Percentiles rank a stretch among this genome's conserved stretches.
phyloP scores from a whole-genome alignment of 2,113 vertebrate genomes.

The Rhynchomys soricoides region DNA sequence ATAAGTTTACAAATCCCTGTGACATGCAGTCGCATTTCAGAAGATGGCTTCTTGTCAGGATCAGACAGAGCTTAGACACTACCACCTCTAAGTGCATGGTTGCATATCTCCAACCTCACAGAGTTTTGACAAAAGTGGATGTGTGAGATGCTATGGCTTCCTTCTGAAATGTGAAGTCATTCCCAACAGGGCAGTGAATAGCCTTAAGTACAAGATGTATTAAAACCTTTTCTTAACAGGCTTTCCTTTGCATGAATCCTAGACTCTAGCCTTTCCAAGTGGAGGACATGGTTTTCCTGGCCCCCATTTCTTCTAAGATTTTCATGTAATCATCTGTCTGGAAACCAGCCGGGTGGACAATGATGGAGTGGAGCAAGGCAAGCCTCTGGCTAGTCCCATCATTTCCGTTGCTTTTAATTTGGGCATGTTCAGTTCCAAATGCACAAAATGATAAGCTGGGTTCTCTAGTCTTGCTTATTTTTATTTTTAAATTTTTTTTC shows the following conservation, averaged over 20 bases:
- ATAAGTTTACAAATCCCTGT: not conserved
- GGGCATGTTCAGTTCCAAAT: not conserved
- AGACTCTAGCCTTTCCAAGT: not conserved
- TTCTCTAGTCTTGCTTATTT: not conserved
- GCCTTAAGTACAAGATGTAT: not conserved
- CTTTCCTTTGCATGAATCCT: not conserved
- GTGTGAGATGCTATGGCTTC: not conserved
- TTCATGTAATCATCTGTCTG: not conserved
- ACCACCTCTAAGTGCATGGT: not conserved
- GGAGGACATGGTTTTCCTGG: not conserved
- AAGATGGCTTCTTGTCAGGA: not conserved
- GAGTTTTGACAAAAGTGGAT: not conserved
- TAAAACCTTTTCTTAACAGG: not conserved
- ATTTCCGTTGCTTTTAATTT: conserved; percentile 21
- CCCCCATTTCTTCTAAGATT: not conserved
- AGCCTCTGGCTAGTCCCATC: not conserved
- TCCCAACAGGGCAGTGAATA: not conserved
- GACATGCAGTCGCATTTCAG: not conserved
- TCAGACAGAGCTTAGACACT: not conserved
- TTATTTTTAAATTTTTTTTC: not conserved
- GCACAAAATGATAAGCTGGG: not conserved
- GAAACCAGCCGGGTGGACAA: not conserved
- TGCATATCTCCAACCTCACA: not conserved
- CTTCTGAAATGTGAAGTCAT: not conserved
- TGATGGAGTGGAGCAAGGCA: not conserved